Percentiles rank a stretch among this genome's conserved stretches.
Evolutionary conservation across 35 echinoderm and acorn worm species (phyloP).

Genomic region (Antedon bifida): DNA sequence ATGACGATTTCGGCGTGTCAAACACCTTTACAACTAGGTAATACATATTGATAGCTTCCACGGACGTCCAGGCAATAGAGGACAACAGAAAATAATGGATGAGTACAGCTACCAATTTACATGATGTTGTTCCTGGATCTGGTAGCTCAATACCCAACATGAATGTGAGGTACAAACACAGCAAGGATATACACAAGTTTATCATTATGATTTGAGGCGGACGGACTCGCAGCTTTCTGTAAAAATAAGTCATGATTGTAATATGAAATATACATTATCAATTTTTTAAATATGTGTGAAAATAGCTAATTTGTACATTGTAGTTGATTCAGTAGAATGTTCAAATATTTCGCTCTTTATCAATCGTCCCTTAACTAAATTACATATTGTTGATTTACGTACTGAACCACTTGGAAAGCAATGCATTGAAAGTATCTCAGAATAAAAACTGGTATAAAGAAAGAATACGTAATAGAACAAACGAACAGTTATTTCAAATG

Average conservation of each 20-base stretch:
- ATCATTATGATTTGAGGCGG: background rate
- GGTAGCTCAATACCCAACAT: slow-evolving; percentile 13
- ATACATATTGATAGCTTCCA: slow-evolving; percentile 21
- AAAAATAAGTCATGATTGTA: background rate
- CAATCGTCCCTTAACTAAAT: too few relatives aligned
- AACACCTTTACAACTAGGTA: slow-evolving; percentile 8
- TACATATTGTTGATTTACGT: too few relatives aligned
- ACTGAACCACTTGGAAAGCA: too few relatives aligned
- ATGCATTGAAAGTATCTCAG: too few relatives aligned
- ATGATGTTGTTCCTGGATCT: background rate
- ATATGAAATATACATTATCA: too few relatives aligned
- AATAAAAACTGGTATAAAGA: too few relatives aligned
- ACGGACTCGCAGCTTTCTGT: background rate
- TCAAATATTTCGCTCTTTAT: too few relatives aligned
- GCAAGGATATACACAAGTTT: slow-evolving; percentile 8
- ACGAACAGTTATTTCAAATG: too few relatives aligned
- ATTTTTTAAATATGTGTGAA: too few relatives aligned
- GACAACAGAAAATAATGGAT: slow-evolving; percentile 30
- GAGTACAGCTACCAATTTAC: slow-evolving; percentile 10
- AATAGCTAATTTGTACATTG: too few relatives aligned
- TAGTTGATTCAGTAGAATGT: too few relatives aligned
- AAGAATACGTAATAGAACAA: too few relatives aligned
- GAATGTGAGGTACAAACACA: slow-evolving; percentile 16
- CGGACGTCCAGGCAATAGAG: slow-evolving; percentile 14
- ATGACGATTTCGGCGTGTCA: background rate